phyloP scores from a whole-genome alignment of 64 coral and sea anemone species.

The Pocillopora verrucosa region DNA sequence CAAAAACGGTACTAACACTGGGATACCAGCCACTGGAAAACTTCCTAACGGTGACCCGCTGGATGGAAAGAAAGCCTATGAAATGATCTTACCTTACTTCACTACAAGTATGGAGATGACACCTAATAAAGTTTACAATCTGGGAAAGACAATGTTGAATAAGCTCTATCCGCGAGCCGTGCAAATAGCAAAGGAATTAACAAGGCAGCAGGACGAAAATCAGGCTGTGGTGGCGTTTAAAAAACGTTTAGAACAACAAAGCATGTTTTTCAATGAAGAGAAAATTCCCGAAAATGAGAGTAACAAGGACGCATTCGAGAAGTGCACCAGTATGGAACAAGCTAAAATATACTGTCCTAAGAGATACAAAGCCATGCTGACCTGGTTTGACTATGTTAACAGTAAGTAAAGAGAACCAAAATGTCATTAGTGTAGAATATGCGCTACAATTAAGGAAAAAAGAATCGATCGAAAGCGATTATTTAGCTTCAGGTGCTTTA shows the following conservation, averaged over 20 bases:
- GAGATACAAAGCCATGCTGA: slow-evolving; percentile 82
- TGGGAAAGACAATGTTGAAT: slow-evolving; percentile 73
- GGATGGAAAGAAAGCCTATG: slow-evolving; percentile 76
- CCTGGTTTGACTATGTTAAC: slow-evolving; percentile 83
- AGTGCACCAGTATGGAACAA: slow-evolving; percentile 63
- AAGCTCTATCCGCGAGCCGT: slow-evolving; percentile 85
- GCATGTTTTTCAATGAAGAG: slow-evolving; percentile 89
- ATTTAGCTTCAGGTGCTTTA: no score
- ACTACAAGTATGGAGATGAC: slow-evolving; percentile 79
- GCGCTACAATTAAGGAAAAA: no score
- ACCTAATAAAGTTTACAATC: slow-evolving; percentile 60
- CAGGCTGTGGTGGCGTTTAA: slow-evolving; percentile 72
- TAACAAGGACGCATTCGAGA: slow-evolving; percentile 68
- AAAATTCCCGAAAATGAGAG: slow-evolving; percentile 83
- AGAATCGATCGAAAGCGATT: no score
- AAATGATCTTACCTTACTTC: slow-evolving; percentile 92
- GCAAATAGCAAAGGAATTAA: slow-evolving; percentile 68
- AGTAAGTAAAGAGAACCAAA: slow-evolving; percentile 15
- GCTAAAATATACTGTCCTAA: slow-evolving; percentile 80
- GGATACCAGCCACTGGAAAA: slow-evolving; percentile 46
- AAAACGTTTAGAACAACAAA: slow-evolving; percentile 67
- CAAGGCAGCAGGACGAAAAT: slow-evolving; percentile 45
- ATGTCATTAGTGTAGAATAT: no score
- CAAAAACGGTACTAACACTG: slow-evolving; percentile 62
- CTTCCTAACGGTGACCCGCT: slow-evolving; percentile 70